Base-by-base conservation (phyloP, 2,888 invertebrate genomes). In the Aproaerema taeniolella region DNA sequence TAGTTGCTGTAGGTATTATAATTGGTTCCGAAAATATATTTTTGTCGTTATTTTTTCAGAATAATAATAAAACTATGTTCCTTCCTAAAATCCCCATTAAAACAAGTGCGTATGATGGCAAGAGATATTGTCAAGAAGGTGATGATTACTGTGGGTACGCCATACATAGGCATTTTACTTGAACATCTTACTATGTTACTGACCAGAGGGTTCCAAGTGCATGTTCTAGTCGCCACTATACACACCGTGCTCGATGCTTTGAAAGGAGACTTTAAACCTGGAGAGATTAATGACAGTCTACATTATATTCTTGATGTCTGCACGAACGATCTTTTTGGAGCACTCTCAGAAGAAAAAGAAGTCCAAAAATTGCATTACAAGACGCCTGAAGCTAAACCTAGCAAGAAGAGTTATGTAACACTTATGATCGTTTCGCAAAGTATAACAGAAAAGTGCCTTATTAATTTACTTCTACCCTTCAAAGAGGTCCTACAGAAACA, bases 81-180 rank as follows among this genome's bases (percentile, higher is more conserved):
- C 0, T 97, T 98, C 67, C 77, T 99, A 42, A 95, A 95, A 69
- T 97, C 97, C 0, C 93, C 94, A 1, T 74, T 96, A 12, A 93
- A 94, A 53, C 95, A 95, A 58, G 95, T 98, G 2, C 89, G 98
- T 29, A 91, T 94, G 61, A 83, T 91, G 0, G 93, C 98, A 0
- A 89, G 97, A 20, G 95, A 96, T 67, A 96, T 95, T n/a, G 88
- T 99, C n/a, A 92, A 95, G 53, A 95, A 96, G 73, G 95, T 98
- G 15, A 93, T 97, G 91, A 62, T 91, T 0, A 90, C 94, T 0
- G 88, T 99, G 6, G 98, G 98, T 0, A 91, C 96, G 0, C 78
- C 89, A 10, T 96, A 96, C 72, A 85, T 99, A 45, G 89, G 91
- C 5, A 86, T 92, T 55, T 76, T 98, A 13, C 72, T 98, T 8